phyloP scores from a whole-genome alignment of 30 jellyfish, hydroid and myxozoan species.

The Mastigias papua region DNA sequence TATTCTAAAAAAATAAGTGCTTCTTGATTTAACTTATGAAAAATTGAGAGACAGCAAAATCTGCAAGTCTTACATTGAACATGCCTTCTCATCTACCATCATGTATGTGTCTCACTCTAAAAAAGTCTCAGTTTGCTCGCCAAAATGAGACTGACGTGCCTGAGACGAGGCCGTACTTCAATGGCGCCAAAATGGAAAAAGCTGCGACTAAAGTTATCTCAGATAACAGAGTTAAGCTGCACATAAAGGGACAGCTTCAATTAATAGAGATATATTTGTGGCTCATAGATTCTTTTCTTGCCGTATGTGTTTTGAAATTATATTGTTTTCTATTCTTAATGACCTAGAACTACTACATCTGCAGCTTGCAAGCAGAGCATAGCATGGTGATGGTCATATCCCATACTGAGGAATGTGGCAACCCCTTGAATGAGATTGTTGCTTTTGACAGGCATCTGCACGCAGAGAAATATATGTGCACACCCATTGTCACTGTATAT shows the following conservation, averaged over 20 bases:
- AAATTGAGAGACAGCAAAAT: no score
- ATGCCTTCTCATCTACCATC: not conserved
- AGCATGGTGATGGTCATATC: no score
- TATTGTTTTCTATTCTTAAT: no score
- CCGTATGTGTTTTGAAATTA: constrained; percentile 16
- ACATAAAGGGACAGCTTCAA: constrained; percentile 1
- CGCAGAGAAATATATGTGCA: no score
- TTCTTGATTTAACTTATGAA: not conserved
- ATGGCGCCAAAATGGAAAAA: constrained; percentile 27
- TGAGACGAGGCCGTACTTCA: constrained; percentile 8
- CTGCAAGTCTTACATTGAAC: not conserved
- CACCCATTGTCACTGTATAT: no score
- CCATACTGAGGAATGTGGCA: no score
- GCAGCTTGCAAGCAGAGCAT: no score
- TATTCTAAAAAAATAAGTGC: not conserved
- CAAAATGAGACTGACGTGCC: not conserved
- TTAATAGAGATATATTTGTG: constrained; percentile 2
- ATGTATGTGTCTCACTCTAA: not conserved
- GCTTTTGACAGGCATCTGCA: no score
- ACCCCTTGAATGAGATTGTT: no score
- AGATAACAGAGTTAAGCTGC: not conserved
- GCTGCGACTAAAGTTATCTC: not conserved
- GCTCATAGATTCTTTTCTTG: constrained; percentile 27
- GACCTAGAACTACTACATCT: no score
- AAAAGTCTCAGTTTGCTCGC: not conserved